Conservation (phyloP, 2,113 vertebrate genomes). For the Myxocyprinus asiaticus region DNA sequence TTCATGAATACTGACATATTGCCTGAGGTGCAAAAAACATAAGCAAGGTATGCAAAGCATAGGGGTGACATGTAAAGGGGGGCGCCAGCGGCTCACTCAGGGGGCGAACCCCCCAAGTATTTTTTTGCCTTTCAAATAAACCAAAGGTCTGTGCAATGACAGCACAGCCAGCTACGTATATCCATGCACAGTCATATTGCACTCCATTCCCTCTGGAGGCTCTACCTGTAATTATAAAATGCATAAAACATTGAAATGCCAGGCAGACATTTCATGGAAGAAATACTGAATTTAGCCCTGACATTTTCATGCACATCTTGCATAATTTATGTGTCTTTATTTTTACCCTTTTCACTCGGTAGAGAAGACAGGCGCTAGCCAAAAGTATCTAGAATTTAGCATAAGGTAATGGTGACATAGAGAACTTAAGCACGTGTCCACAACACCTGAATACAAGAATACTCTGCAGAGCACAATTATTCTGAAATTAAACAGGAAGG, state of each 20-base stretch:
- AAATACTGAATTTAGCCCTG: constrained; percentile 70
- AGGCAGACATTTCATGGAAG: constrained; percentile 69
- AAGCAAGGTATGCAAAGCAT: no score
- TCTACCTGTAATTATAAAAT: constrained; percentile 73
- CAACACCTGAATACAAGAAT: not conserved
- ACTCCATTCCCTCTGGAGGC: constrained; percentile 52
- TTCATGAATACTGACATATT: no score
- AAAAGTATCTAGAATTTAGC: constrained; percentile 51
- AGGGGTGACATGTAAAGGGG: no score
- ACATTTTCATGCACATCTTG: constrained; percentile 74
- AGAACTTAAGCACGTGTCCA: not conserved
- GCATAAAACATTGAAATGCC: constrained; percentile 74
- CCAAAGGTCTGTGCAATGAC: constrained; percentile 53
- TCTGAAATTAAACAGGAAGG: no score
- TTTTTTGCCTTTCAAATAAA: constrained; percentile 71
- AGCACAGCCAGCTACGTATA: constrained; percentile 50
- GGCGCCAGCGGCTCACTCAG: no score
- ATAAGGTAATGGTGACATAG: constrained; percentile 31
- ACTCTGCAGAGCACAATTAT: not conserved
- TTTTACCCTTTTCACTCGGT: constrained; percentile 64
- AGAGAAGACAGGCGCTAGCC: constrained; percentile 41
- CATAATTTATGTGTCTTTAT: constrained; percentile 73
- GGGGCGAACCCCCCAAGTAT: no score
- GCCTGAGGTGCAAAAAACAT: no score
- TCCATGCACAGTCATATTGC: constrained; percentile 47